Percentiles rank a stretch among this genome's conserved stretches.
Conservation (phyloP, 2,888 invertebrate species). For the Caenorhabditis japonica region DNA sequence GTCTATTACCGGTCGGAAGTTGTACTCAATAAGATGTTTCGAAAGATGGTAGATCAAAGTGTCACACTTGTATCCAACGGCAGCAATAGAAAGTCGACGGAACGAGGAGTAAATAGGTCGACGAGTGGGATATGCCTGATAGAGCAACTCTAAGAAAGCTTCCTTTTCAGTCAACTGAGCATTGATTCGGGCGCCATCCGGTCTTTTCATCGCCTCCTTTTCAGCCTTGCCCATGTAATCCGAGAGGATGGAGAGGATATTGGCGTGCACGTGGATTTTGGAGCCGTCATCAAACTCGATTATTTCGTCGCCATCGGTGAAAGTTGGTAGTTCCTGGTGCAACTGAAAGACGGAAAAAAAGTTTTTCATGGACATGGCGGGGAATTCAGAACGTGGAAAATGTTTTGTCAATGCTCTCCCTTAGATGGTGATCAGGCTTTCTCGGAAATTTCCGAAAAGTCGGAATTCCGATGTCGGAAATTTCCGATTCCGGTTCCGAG, state of each 20-base stretch:
- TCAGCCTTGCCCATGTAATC: slow-evolving; percentile 55
- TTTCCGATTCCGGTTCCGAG: no score
- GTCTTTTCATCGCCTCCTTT: slow-evolving; percentile 29
- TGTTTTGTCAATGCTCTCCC: no score
- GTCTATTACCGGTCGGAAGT: slow-evolving; percentile 49
- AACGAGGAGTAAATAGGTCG: slow-evolving; percentile 63
- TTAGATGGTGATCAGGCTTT: no score
- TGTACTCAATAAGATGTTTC: slow-evolving; percentile 59
- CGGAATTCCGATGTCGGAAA: no score
- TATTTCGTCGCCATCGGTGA: slow-evolving; percentile 58
- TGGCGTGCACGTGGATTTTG: slow-evolving; percentile 46
- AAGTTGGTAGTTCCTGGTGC: slow-evolving; percentile 55
- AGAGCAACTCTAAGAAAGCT: slow-evolving; percentile 62
- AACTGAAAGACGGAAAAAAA: slow-evolving; percentile 44
- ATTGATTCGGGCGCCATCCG: slow-evolving; percentile 27
- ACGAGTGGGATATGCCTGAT: slow-evolving; percentile 63
- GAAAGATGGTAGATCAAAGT: slow-evolving; percentile 49
- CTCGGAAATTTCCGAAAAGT: no score
- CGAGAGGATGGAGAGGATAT: slow-evolving; percentile 58
- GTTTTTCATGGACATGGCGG: no score
- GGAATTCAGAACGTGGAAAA: no score
- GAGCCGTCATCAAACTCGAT: slow-evolving; percentile 60
- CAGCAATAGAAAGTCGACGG: slow-evolving; percentile 54
- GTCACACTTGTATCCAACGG: slow-evolving; percentile 56
- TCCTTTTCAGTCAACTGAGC: slow-evolving; percentile 40